Base-by-base conservation (phyloP, 2,113 vertebrate genomes). In the Xenopus borealis region DNA sequence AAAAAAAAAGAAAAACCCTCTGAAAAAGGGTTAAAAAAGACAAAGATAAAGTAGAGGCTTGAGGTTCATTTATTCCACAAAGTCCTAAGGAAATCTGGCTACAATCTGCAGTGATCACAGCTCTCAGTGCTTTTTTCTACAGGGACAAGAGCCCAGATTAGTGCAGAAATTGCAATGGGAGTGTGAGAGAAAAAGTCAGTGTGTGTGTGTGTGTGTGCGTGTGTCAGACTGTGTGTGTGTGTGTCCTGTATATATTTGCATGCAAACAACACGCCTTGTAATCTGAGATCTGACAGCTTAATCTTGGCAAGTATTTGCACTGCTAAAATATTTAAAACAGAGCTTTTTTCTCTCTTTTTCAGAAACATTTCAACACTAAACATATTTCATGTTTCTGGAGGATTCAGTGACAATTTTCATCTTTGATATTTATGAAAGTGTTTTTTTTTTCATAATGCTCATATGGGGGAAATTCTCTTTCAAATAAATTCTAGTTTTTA, bases 201-300 rank as follows among this genome's bases (percentile, higher is more conserved):
- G 33, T 18, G 52, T 59, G 27, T 11, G 64, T 9, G n/a, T 52
- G 69, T 44, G 52, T 63, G 45, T 44, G 59, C 16, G 33, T 61
- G 76, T 33, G 47, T 72, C 5, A 9, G 47, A 9, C 5, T 13
- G 72, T 72, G 64, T 62, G 66, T 61, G 33, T 55, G 67, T 30
- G 45, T 68, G 46, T 57, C 55, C 12, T 72, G 82, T 83, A 81
- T 81, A 81, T 78, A 70, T 83, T 84, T 84, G 82, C 81, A 68
- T 85, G 86, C 78, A 80, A 78, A 84, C 81, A 86, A 72, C 81
- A 83, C 7, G 73, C 79, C 83, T 80, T 83, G 88, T 86, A 90
- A 91, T 82, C 75, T 66, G 89, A 92, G 86, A 86, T 76, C 80
- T 82, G 82, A 84, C 87, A 87, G 86, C 85, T 90, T 88, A 86